These are phyloP conservation scores for Heliopora coerulea DNA, from an alignment of 92 coral and sea anemone species.

Conservation along the genomic window DNA sequence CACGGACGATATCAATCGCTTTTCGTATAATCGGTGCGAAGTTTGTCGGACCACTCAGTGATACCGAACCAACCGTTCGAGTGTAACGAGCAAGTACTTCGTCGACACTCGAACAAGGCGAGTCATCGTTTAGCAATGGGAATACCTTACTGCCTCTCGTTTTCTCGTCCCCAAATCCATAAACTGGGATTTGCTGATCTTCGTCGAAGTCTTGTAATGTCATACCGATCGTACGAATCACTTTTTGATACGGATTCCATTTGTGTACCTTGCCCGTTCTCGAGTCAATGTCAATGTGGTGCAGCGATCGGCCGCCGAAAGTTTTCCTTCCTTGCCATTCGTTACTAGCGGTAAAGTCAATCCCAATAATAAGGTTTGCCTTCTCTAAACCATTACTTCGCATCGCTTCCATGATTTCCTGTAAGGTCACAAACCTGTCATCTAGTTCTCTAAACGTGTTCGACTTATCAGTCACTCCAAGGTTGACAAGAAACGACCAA, in stretches of 20 bases:
- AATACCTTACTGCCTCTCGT: conserved; percentile 87
- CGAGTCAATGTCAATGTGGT: conserved; percentile 63
- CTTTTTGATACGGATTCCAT: conserved; percentile 92
- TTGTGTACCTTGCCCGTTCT: conserved; percentile 48
- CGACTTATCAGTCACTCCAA: conserved; percentile 65
- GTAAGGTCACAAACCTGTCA: conserved; percentile 70
- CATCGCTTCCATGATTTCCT: conserved; percentile 82
- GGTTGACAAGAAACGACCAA: conserved; percentile 62
- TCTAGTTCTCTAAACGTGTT: conserved; percentile 68
- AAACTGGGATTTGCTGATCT: conserved; percentile 83
- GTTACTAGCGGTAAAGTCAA: conserved; percentile 98
- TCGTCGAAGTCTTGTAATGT: conserved; percentile 88
- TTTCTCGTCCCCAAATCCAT: conserved; percentile 82
- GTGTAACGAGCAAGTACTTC: conserved; percentile 73
- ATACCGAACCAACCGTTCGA: conserved; percentile 70
- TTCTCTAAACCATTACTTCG: conserved; percentile 70
- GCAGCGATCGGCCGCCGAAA: conserved; percentile 76
- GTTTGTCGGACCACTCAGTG: conserved; percentile 93
- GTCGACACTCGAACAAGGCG: conserved; percentile 77
- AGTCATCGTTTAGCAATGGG: conserved; percentile 60
- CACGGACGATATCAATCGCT: conserved; percentile 81
- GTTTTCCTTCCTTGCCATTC: conserved; percentile 98
- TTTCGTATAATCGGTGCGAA: conserved; percentile 87
- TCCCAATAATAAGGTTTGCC: conserved; percentile 81
- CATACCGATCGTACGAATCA: conserved; percentile 73